Evolutionary conservation across 1,140 invertebrate species (phyloP), one percentile per base, ranked within the genome.

Genomic region (Catajapyx aquilonaris): DNA sequence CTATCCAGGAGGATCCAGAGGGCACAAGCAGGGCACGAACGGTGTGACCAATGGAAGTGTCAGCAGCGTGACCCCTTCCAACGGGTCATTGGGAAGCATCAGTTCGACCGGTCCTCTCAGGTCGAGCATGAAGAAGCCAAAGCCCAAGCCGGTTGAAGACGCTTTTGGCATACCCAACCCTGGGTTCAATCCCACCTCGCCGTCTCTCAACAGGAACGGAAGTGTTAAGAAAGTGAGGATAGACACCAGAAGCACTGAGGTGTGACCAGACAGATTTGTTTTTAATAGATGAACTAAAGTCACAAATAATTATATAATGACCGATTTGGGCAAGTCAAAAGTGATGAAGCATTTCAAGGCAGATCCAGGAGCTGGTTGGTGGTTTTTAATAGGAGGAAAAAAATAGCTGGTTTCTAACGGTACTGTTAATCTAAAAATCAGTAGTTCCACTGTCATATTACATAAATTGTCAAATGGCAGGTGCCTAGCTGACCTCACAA

Each of bases 241-340:
- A 56, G 79, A 86, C 52, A 83, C 80, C 11, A 77, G 81, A 46
- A 81, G 79, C 43, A 86, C 81, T 2, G 80, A 83, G 51, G 81
- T 84, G 25, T 81, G 36, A 44, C 10, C 5, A 16, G 15, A 5
- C 1, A 39, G 23, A 9, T 28, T 28, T n/a, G n/a, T n/a, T n/a
- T n/a, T n/a, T n/a, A n/a, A n/a, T n/a, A n/a, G n/a, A n/a, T n/a
- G n/a, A n/a, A n/a, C n/a, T n/a, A n/a, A n/a, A n/a, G n/a, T n/a
- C n/a, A n/a, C n/a, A n/a, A n/a, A n/a, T n/a, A n/a, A n/a, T n/a
- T n/a, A n/a, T n/a, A n/a, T n/a, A n/a, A n/a, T n/a, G n/a, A n/a
- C n/a, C n/a, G n/a, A n/a, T n/a, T n/a, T n/a, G n/a, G n/a, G n/a
- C n/a, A n/a, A n/a, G n/a, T n/a, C n/a, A n/a, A n/a, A n/a, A n/a